A percentile compares a stretch with the other conserved stretches of the same genome.
These are phyloP conservation scores for Telenomus remus DNA, from an alignment of 1,140 invertebrate species.

Conservation along the genomic window DNA sequence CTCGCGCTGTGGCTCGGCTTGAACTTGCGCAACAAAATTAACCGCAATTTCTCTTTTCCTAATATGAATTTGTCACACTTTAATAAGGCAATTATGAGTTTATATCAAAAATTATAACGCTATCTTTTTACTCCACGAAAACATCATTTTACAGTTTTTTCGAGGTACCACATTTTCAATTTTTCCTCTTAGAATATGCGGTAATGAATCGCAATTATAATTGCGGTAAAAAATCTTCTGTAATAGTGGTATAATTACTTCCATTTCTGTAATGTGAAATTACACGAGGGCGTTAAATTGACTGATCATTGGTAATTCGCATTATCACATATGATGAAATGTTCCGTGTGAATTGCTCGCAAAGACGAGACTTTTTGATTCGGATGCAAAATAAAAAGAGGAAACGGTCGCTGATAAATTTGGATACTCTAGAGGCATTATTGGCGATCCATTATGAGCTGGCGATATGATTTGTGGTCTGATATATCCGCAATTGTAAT, in stretches of 20 bases:
- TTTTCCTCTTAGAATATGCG: no score
- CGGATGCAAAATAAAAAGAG: conserved; percentile 16
- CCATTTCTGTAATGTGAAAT: no score
- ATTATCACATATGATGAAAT: conserved; percentile 28
- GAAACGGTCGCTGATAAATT: background rate
- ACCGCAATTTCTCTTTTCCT: conserved; percentile 43
- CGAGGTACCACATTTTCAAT: no score
- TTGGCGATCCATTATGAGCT: conserved; percentile 3
- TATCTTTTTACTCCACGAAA: background rate
- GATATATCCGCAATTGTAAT: conserved; percentile 19
- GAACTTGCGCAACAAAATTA: conserved; percentile 45
- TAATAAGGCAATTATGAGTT: conserved; percentile 37
- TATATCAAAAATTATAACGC: conserved; percentile 25
- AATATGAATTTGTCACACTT: conserved; percentile 43
- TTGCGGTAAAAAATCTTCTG: no score
- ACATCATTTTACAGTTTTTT: no score
- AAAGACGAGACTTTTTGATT: no score
- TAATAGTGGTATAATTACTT: no score
- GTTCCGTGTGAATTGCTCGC: no score
- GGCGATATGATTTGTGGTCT: conserved; percentile 17
- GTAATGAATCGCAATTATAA: no score
- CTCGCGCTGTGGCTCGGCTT: conserved; percentile 35
- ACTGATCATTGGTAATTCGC: background rate
- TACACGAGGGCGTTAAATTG: no score
- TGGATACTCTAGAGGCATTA: conserved; percentile 17